Percentiles rank a stretch among this genome's conserved stretches.
Conservation (phyloP, 2,797 vertebrate species). For the Manis pentadactyla region DNA sequence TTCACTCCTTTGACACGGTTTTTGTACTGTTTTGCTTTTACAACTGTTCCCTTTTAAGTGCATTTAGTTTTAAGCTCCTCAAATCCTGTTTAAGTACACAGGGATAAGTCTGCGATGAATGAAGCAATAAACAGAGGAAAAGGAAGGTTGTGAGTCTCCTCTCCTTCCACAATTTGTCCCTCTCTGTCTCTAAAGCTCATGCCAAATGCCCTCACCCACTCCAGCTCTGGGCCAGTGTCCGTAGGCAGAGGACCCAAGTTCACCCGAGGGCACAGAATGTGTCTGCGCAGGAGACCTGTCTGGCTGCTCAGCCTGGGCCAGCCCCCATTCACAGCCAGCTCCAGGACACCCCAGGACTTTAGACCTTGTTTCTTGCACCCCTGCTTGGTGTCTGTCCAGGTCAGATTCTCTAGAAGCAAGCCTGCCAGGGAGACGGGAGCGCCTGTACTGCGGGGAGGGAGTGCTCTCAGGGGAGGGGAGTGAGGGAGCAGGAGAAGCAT, state of each 20-base stretch:
- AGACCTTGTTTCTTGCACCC: not conserved
- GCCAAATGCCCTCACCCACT: not conserved
- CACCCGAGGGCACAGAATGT: not conserved
- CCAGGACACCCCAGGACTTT: not conserved
- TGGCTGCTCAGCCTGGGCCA: not conserved
- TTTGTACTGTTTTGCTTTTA: constrained; percentile 71
- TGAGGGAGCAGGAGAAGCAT: not conserved
- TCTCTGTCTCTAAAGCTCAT: not conserved
- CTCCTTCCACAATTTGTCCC: not conserved
- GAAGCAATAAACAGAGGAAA: constrained; percentile 74
- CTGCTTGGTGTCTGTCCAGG: not conserved
- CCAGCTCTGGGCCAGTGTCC: no score
- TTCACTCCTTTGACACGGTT: constrained; percentile 28
- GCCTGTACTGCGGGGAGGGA: not conserved
- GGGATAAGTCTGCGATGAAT: constrained; percentile 71
- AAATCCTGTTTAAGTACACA: constrained; percentile 78
- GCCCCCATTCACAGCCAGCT: not conserved
- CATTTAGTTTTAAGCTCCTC: constrained; percentile 79
- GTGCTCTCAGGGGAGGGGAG: not conserved
- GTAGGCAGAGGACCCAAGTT: not conserved
- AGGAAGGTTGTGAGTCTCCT: not conserved
- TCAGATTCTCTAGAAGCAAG: not conserved
- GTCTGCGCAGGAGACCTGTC: not conserved
- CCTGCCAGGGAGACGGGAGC: fast-evolving
- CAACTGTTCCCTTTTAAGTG: constrained; percentile 75